Percentiles rank a stretch among this genome's conserved stretches.
phyloP scores from a whole-genome alignment of 2,113 vertebrate genomes.

The Cisticola juncidis region DNA sequence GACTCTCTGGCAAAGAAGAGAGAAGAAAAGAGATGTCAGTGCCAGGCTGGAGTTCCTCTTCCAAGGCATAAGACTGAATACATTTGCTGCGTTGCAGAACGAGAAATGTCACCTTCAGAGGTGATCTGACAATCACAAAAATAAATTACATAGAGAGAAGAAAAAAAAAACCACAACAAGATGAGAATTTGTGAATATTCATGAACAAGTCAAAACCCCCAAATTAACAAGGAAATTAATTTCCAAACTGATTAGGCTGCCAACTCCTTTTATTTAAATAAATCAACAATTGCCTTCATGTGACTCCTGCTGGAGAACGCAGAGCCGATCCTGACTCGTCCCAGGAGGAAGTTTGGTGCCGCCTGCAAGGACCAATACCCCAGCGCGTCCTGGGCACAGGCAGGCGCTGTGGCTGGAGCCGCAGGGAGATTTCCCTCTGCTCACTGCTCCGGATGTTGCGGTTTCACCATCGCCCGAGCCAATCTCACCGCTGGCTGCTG shows the following conservation, averaged over 20 bases:
- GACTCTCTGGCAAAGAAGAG: background rate
- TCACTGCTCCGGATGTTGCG: slow-evolving; percentile 15
- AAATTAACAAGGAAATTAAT: slow-evolving; percentile 72
- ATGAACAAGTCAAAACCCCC: slow-evolving; percentile 60
- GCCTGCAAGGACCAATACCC: background rate
- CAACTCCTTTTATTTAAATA: slow-evolving; percentile 68
- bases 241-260: slow-evolving; percentile 67
- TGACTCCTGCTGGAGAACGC: background rate
- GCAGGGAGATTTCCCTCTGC: background rate
- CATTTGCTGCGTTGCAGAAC: background rate
- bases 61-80: background rate
- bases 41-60: background rate
- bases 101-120: slow-evolving; percentile 66
- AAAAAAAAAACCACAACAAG: background rate
- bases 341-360: background rate
- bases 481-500: slow-evolving; percentile 11
- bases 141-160: slow-evolving; percentile 8
- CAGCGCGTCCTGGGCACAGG: background rate
- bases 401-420: background rate
- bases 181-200: slow-evolving; percentile 63
- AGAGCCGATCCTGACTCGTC: background rate
- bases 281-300: slow-evolving; percentile 62
- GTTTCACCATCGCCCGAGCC: background rate
- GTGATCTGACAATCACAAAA: slow-evolving; percentile 62
- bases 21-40: background rate